phyloP scores from a whole-genome alignment of 2,113 vertebrate species.

The Circaetus gallicus region DNA sequence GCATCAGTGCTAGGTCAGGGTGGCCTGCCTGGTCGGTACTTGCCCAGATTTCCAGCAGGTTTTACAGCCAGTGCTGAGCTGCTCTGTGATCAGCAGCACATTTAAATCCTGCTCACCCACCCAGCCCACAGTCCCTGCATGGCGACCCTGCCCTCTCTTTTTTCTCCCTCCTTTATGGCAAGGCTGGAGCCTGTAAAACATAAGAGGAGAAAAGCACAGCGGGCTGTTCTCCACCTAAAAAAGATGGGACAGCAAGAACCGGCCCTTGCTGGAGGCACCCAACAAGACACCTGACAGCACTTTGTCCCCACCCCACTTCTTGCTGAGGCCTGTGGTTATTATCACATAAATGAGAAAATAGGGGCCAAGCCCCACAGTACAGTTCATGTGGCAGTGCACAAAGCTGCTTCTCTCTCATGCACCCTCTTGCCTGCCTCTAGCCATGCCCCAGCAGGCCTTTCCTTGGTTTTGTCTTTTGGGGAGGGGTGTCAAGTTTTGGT shows the following conservation, averaged over 20 bases:
- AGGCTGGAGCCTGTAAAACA: background rate
- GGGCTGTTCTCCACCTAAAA: background rate
- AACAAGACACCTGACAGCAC: background rate
- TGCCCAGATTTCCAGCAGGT: background rate
- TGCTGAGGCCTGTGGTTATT: background rate
- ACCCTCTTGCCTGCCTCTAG: background rate
- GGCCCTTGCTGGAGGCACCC: background rate
- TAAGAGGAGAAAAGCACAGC: background rate
- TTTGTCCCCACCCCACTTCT: background rate
- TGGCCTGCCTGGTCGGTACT: accelerated
- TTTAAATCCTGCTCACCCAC: background rate
- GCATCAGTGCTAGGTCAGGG: background rate
- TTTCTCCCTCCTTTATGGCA: background rate
- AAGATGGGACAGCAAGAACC: background rate
- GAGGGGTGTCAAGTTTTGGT: accelerated
- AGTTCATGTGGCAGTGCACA: accelerated
- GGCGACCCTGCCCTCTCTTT: accelerated
- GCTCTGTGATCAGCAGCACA: background rate
- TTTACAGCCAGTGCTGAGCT: background rate
- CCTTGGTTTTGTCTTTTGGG: background rate
- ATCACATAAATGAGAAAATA: background rate
- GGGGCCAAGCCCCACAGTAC: no score
- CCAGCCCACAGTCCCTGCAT: background rate
- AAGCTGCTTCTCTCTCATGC: background rate
- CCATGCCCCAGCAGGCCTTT: no score